Evolutionary conservation across 2,888 invertebrate genomes (phyloP).

Genomic region (Halictus quadricinctus): DNA sequence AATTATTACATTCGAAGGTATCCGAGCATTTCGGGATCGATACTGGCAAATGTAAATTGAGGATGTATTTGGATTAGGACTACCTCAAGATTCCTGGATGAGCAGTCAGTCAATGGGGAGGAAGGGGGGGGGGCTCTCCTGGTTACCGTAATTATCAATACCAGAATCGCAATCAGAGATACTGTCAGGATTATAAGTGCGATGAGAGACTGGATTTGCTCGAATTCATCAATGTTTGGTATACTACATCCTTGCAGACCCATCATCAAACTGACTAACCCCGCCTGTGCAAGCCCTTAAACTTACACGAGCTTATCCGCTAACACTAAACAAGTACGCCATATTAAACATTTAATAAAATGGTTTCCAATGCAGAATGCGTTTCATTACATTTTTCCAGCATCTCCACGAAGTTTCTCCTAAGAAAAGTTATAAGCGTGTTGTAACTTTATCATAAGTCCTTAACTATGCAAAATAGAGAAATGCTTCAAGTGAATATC

Average conservation of each 20-base stretch:
- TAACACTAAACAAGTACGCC: not conserved
- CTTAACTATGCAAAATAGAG: not conserved
- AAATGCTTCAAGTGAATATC: not conserved
- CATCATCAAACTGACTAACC: not conserved
- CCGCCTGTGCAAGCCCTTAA: not conserved
- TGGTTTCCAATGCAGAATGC: not conserved
- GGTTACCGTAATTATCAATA: conserved; percentile 69
- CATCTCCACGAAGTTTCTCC: not conserved
- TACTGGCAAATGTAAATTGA: conserved; percentile 83
- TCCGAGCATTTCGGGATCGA: not conserved
- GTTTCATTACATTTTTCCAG: not conserved
- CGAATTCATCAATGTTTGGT: conserved; percentile 66
- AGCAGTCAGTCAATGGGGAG: conserved; percentile 78
- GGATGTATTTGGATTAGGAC: conserved; percentile 84
- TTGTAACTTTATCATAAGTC: not conserved
- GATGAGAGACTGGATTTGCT: conserved; percentile 66
- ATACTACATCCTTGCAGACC: conserved; percentile 70
- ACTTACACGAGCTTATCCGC: not conserved
- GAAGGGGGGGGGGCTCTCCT: conserved; percentile 67
- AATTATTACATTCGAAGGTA: not conserved
- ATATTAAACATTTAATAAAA: not conserved
- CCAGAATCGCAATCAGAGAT: conserved; percentile 51
- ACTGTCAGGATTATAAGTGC: conserved; percentile 57
- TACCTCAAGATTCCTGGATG: conserved; percentile 84
- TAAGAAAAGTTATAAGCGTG: not conserved